These are phyloP conservation scores for Spizaetus ornatus DNA, from an alignment of 2,113 vertebrate species.

Conservation along the genomic window DNA sequence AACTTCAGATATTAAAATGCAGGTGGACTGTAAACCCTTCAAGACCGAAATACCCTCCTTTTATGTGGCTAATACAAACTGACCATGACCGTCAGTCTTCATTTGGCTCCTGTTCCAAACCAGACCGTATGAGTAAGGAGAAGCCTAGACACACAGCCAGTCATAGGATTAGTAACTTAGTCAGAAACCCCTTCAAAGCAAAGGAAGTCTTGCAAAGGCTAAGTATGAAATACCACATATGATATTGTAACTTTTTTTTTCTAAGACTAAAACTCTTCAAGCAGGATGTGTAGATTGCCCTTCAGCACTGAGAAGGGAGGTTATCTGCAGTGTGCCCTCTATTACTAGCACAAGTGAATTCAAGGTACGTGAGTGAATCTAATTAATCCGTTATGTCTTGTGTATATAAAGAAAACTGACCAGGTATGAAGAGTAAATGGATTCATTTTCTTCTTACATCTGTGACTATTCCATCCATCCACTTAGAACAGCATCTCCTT, in stretches of 20 bases:
- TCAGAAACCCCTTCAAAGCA: neutral
- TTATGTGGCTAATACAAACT: neutral
- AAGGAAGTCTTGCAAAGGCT: neutral
- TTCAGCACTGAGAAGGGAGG: neutral
- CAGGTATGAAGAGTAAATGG: neutral
- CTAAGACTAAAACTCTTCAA: neutral
- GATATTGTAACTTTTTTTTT: neutral
- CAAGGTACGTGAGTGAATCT: neutral
- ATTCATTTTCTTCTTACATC: neutral
- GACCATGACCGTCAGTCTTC: neutral
- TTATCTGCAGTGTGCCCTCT: neutral
- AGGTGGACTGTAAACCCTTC: neutral
- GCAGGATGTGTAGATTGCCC: neutral
- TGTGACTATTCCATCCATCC: neutral
- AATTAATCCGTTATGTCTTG: neutral
- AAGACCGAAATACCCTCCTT: neutral
- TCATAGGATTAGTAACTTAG: neutral
- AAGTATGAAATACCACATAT: neutral
- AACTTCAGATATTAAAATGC: neutral
- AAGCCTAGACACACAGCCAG: neutral
- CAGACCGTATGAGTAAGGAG: neutral
- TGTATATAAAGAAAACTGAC: neutral
- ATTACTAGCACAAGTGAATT: neutral
- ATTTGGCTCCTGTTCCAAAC: neutral
- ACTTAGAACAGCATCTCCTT: neutral